Conservation (phyloP, 2,113 vertebrate species). For the Tiliqua scincoides region DNA sequence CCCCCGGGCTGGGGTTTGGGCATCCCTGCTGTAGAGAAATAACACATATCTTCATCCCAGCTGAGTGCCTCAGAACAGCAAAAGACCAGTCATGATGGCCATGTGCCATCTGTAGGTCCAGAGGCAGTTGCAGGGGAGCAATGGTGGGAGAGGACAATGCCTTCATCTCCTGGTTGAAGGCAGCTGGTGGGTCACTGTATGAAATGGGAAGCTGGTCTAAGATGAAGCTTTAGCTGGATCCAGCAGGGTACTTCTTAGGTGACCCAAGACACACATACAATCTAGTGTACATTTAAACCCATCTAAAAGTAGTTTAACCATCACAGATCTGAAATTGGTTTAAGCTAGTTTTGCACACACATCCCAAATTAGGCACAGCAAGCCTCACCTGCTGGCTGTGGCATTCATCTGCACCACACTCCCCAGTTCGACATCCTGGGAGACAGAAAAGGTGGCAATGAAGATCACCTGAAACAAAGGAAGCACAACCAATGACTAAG, state of each 20-base stretch:
- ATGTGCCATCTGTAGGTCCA: too few relatives aligned
- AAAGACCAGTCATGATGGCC: too few relatives aligned
- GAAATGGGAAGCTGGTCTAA: too few relatives aligned
- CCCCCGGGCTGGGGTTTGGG: too few relatives aligned
- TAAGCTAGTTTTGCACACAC: background rate
- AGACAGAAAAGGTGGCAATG: slow-evolving; percentile 58
- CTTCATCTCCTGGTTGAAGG: too few relatives aligned
- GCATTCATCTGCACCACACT: slow-evolving; percentile 44
- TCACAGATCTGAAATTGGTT: background rate
- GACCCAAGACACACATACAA: too few relatives aligned
- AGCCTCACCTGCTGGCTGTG: slow-evolving; percentile 62
- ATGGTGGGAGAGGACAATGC: too few relatives aligned
- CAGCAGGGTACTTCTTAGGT: too few relatives aligned
- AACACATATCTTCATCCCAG: background rate
- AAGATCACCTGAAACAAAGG: slow-evolving; percentile 55
- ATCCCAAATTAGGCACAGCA: background rate
- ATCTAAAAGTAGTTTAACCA: background rate
- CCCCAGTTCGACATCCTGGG: slow-evolving; percentile 49
- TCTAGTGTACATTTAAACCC: background rate
- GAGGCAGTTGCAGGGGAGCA: too few relatives aligned
- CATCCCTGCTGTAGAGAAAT: too few relatives aligned
- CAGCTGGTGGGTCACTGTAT: too few relatives aligned
- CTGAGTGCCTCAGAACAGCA: background rate
- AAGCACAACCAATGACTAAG: background rate
- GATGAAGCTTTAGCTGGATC: too few relatives aligned